Evolutionary conservation across 1,140 invertebrate species (phyloP).

Genomic region (Rhynchophorus ferrugineus): DNA sequence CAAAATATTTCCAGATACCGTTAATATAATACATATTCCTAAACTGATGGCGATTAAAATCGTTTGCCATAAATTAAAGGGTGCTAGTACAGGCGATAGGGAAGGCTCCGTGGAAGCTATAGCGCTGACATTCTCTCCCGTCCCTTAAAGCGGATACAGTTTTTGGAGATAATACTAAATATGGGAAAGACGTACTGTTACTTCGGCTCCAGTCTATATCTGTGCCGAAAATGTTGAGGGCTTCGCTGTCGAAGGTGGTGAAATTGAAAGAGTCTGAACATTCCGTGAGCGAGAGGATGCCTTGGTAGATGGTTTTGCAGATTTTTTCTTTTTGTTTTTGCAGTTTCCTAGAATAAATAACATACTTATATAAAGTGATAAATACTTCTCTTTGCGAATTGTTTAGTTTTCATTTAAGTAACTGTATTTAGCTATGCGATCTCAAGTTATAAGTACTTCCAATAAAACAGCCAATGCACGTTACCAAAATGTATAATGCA

Average conservation of each 20-base stretch:
- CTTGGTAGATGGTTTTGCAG: slow-evolving; percentile 57
- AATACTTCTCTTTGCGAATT: too few relatives aligned
- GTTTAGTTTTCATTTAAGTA: too few relatives aligned
- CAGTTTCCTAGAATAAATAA: slow-evolving; percentile 50
- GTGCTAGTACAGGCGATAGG: slow-evolving; percentile 60
- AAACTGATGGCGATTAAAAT: slow-evolving; percentile 86
- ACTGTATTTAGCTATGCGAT: too few relatives aligned
- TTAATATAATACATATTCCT: slow-evolving; percentile 82
- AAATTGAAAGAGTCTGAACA: slow-evolving; percentile 51
- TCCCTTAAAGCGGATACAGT: slow-evolving; percentile 13
- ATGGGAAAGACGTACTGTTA: slow-evolving; percentile 14
- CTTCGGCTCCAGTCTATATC: slow-evolving; percentile 19
- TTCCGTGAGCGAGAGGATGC: slow-evolving; percentile 49
- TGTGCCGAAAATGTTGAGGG: slow-evolving; percentile 30
- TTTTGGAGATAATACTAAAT: not conserved
- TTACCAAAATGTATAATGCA: too few relatives aligned
- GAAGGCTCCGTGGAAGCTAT: slow-evolving; percentile 24
- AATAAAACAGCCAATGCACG: too few relatives aligned
- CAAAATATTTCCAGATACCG: slow-evolving; percentile 91
- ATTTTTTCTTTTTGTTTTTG: slow-evolving; percentile 56
- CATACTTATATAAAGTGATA: not conserved
- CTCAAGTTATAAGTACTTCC: too few relatives aligned
- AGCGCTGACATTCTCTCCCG: slow-evolving; percentile 30
- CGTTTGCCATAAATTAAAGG: slow-evolving; percentile 86
- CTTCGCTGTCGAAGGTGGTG: slow-evolving; percentile 28